A percentile compares a stretch with the other conserved stretches of the same genome.
These are phyloP conservation scores for Bombyx mori DNA, from an alignment of 1,140 invertebrate species.

Conservation along the genomic window ASM3026992v2 NC_085113.1:8076501-8077000, in stretches of 20 bases:
- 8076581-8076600: too few species aligned
- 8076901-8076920: conserved; percentile 95
- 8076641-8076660: background rate
- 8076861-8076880: conserved; percentile 97
- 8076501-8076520: too few species aligned
- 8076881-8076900: conserved; percentile 93
- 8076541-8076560: too few species aligned
- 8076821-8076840: conserved; percentile 98
- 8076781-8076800: conserved; percentile 94
- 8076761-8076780: conserved; percentile 3
- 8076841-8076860: conserved; percentile 94
- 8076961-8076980: too few species aligned
- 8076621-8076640: background rate
- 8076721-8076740: background rate
- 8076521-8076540: too few species aligned
- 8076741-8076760: background rate
- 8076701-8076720: background rate
- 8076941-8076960: conserved; percentile 90
- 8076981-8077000: too few species aligned
- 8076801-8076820: conserved; percentile 98
- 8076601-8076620: too few species aligned
- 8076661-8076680: background rate
- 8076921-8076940: conserved; percentile 94
- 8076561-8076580: too few species aligned
- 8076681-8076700: background rate